phyloP scores from a whole-genome alignment of 1,140 invertebrate genomes.

The Bombus confusus region DNA sequence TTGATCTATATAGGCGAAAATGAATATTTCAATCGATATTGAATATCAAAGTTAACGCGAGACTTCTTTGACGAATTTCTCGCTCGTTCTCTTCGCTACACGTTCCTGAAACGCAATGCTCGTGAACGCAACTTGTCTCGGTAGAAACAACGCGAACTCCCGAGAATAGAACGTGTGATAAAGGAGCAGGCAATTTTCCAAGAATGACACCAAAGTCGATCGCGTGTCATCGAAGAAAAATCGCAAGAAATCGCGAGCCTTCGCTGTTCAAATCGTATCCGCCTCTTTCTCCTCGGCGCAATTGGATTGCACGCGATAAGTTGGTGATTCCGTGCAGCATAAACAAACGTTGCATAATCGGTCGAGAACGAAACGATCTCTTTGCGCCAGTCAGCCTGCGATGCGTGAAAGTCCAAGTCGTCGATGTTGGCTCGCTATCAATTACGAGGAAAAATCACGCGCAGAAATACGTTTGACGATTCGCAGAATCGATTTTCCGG shows the following conservation, averaged over 20 bases:
- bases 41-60: no score
- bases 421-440: not conserved
- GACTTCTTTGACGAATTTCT: no score
- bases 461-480: constrained; percentile 7
- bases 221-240: not conserved
- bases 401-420: constrained; percentile 25
- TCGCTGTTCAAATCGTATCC: not conserved
- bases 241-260: not conserved
- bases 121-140: no score
- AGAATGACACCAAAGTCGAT: not conserved
- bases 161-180: not conserved
- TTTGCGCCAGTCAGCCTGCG: constrained; percentile 12
- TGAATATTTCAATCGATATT: no score
- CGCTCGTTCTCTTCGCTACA: no score
- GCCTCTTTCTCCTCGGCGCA: not conserved
- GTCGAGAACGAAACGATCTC: constrained; percentile 16
- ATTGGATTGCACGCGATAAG: constrained; percentile 22
- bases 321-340: constrained; percentile 36
- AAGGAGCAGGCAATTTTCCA: not conserved
- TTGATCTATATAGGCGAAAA: no score
- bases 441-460: not conserved
- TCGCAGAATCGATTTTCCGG: not conserved
- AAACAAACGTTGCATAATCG: constrained; percentile 64
- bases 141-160: not conserved
- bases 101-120: no score